Evolutionary conservation across 2,888 invertebrate genomes (phyloP), one percentile per base, ranked within the genome.

Genomic region (Panopea generosa): DNA sequence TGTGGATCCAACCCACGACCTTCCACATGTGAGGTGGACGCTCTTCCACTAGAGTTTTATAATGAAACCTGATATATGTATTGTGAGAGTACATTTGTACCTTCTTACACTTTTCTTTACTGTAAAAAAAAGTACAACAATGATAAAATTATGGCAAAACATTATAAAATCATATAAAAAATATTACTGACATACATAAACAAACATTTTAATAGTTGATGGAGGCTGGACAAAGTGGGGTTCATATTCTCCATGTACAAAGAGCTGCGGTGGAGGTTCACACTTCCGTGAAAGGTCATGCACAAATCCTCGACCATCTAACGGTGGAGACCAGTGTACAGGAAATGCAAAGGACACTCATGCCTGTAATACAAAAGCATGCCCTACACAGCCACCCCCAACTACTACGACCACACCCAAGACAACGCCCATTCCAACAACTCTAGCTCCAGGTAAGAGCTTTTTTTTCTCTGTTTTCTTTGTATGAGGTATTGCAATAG

Each of bases 201-300:
- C n/a, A n/a, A n/a, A n/a, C n/a, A n/a, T n/a, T n/a, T 33, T 4
- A 11, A 33, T 74, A 88, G 89, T 87, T 61, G 82, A 86, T 52
- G 89, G 87, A 18, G 79, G 80, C 24, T 89, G 89, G 89, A 85
- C 82, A 29, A 73, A 68, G 0, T 89, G 75, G 60, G 89, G 89
- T 6, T 84, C 82, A 20, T 89, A 74, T 71, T 83, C 85, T 40
- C 87, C 87, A 14, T 89, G 89, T 63, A 79, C 83, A 9, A 86
- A 84, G 67, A 77, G 82, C 2, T 89, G 89, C 61, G 89, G 89
- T 1, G 82, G 84, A 2, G 89, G 89, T 14, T 84, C 84, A 9
- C 86, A 86, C 53, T 86, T 77, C 77, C 69, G 82, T 7, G 83
- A 84, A 65, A 77, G 89, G 27, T 83, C 83, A 16, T 89, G 89